Percentiles rank a stretch among this genome's conserved stretches.
Conservation (phyloP, 2,113 vertebrate species). For the Sander lucioperca region DNA sequence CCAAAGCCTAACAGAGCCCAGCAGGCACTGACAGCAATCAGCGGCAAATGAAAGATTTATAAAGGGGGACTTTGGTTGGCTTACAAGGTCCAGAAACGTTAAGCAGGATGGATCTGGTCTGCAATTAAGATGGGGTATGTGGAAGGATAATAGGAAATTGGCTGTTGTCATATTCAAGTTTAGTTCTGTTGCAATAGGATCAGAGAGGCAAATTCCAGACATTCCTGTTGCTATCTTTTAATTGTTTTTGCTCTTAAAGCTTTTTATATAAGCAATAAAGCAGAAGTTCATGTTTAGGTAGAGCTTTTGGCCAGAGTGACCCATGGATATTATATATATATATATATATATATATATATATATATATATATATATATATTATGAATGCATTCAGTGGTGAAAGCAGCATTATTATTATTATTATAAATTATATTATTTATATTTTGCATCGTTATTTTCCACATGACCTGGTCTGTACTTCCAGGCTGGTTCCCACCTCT, state of each 20-base stretch:
- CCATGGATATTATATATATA: neutral
- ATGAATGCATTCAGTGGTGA: neutral
- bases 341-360: too few relatives aligned
- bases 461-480: constrained; percentile 6
- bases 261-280: neutral
- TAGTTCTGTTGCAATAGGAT: constrained; percentile 17
- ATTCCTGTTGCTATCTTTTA: neutral
- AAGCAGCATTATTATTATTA: constrained; percentile 8
- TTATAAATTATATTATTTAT: constrained; percentile 47
- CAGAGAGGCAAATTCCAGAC: constrained; percentile 13
- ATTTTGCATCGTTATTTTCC: constrained; percentile 48
- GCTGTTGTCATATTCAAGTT: constrained; percentile 28
- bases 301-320: constrained; percentile 7
- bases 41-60: constrained; percentile 68
- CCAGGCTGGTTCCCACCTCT: constrained; percentile 5
- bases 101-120: constrained; percentile 56
- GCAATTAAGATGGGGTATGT: constrained; percentile 51
- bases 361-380: too few relatives aligned
- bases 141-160: constrained; percentile 68
- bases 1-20: constrained; percentile 49
- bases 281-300: constrained; percentile 9
- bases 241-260: neutral
- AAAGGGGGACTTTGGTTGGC: constrained; percentile 57
- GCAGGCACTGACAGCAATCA: constrained; percentile 61
- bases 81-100: constrained; percentile 52